phyloP scores from a whole-genome alignment of 2,797 vertebrate genomes.

The Channa striata region DNA sequence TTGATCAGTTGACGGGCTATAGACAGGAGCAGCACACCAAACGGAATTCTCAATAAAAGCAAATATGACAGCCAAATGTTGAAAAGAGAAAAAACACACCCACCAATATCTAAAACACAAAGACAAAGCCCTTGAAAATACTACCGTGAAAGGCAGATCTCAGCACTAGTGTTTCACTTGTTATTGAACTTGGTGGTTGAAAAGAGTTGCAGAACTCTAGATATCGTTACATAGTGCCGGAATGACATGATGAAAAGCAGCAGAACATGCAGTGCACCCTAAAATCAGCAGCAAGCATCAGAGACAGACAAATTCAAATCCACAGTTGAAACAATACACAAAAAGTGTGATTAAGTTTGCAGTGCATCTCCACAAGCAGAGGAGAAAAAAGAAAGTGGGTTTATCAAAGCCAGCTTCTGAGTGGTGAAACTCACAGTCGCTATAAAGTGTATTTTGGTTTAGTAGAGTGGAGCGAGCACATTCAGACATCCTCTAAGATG shows the following conservation, averaged over 20 bases:
- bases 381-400: neutral
- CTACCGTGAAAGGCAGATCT: constrained; percentile 52
- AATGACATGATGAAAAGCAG: constrained; percentile 58
- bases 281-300: constrained; percentile 44
- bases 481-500: constrained; percentile 51
- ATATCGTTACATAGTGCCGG: constrained; percentile 44
- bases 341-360: constrained; percentile 44
- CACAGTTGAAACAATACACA: constrained; percentile 42
- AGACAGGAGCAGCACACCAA: constrained; percentile 73
- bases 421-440: constrained; percentile 27
- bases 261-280: constrained; percentile 17
- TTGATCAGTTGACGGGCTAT: constrained; percentile 72
- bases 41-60: constrained; percentile 75
- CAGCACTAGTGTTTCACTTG: constrained; percentile 35
- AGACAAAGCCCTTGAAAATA: constrained; percentile 67
- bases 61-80: constrained; percentile 77
- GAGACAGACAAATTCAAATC: constrained; percentile 43
- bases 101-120: constrained; percentile 61
- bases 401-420: constrained; percentile 46
- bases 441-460: constrained; percentile 48
- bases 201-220: constrained; percentile 45
- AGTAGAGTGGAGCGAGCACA: constrained; percentile 35
- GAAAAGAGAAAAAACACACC: constrained; percentile 46
- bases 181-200: constrained; percentile 57
- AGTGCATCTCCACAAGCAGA: constrained; percentile 8